Percentiles rank a stretch among this genome's conserved stretches.
These are phyloP conservation scores for Caranx ignobilis DNA, from an alignment of 2,113 vertebrate genomes.

Conservation along the genomic window DNA sequence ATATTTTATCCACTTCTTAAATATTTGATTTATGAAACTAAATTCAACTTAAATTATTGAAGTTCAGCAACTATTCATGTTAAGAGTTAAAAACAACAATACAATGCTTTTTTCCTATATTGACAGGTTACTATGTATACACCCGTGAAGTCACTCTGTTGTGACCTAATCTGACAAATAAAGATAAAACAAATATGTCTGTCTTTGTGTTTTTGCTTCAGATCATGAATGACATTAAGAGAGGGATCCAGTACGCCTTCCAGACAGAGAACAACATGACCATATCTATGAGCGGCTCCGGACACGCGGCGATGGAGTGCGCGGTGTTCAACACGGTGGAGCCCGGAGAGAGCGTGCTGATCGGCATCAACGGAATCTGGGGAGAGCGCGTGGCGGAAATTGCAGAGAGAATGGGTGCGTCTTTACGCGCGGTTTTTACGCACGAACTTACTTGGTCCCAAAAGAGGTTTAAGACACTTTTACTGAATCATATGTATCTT, in stretches of 20 bases:
- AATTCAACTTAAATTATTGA: too few species aligned
- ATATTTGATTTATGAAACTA: too few species aligned
- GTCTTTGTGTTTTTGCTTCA: conserved; percentile 52
- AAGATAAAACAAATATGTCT: too few species aligned
- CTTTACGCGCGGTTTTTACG: conserved; percentile 48
- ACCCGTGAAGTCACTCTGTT: neutral
- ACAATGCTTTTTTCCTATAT: too few species aligned
- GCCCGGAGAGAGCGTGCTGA: conserved; percentile 86
- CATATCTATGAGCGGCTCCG: conserved; percentile 90
- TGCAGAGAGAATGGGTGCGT: conserved; percentile 89
- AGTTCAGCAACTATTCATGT: too few species aligned
- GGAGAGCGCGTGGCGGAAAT: conserved; percentile 91
- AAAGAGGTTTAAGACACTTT: neutral
- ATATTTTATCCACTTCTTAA: too few species aligned
- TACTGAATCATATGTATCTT: neutral
- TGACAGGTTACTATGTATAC: too few species aligned
- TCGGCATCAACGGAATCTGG: conserved; percentile 92
- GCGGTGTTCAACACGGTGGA: conserved; percentile 91
- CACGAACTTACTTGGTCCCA: neutral
- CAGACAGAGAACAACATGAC: conserved; percentile 92
- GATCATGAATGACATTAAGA: conserved; percentile 97
- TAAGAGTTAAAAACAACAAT: too few species aligned
- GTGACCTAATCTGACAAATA: neutral
- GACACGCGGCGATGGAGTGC: conserved; percentile 94
- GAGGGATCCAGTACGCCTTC: conserved; percentile 93